Evolutionary conservation across 2,888 invertebrate genomes (phyloP).

Genomic region (Nowickia ferox): DNA sequence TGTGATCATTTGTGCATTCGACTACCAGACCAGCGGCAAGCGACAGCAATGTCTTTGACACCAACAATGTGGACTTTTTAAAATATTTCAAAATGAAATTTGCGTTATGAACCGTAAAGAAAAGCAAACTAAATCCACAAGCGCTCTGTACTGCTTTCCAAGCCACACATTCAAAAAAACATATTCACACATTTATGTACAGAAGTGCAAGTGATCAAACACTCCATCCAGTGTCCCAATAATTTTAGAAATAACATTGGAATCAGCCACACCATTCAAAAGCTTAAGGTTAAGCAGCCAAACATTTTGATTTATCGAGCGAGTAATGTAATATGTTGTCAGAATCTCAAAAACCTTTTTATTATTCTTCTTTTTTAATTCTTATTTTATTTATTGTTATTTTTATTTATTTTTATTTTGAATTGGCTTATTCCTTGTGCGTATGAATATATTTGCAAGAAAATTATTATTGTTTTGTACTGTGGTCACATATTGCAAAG

Average conservation of each 20-base stretch:
- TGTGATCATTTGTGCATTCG: constrained; percentile 20
- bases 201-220: constrained; percentile 24
- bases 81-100: constrained; percentile 83
- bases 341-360: constrained; percentile 74
- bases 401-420: constrained; percentile 61
- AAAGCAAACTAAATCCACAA: constrained; percentile 54
- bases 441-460: constrained; percentile 33
- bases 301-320: constrained; percentile 81
- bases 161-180: constrained; percentile 13
- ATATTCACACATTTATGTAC: neutral
- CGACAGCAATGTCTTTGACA: constrained; percentile 65
- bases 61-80: constrained; percentile 72
- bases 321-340: constrained; percentile 83
- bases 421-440: constrained; percentile 77
- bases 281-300: constrained; percentile 75
- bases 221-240: constrained; percentile 65
- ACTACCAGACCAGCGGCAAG: constrained; percentile 24
- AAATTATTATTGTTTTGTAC: constrained; percentile 35
- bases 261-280: constrained; percentile 57
- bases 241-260: constrained; percentile 59
- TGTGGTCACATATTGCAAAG: constrained; percentile 33
- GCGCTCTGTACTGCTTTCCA: constrained; percentile 41
- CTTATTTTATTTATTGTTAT: too few relatives aligned
- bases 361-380: constrained; percentile 10
- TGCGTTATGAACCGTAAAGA: constrained; percentile 83